Evolutionary conservation across 1,140 invertebrate species (phyloP), one percentile per base, ranked within the genome.

Genomic region (Ceratina australensis): DNA sequence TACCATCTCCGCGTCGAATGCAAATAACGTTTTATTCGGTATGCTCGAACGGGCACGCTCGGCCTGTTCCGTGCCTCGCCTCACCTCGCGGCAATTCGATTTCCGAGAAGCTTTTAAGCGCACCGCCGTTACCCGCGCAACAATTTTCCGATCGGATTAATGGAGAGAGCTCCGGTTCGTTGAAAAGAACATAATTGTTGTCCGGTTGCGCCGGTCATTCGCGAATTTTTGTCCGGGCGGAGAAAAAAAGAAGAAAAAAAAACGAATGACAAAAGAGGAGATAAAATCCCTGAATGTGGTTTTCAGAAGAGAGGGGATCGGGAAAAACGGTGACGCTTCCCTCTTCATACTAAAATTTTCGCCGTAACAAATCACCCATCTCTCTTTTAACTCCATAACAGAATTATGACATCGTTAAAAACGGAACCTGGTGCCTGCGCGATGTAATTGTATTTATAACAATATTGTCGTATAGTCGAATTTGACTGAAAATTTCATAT

Each of bases 111-210:
- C 61, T 74, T 74, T 56, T 56, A 56, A 73, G 72, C 49, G 49
- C 28, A 2, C 42, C 49, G 18, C 66, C 66, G 33, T 68, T 68
- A 22, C 13, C 42, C 26, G 2, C 16, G 24, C 65, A 60, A 69
- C 65, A 76, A 76, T 69, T 76, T 69, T 52, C 73, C 56, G 73
- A 75, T 75, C 61, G 61, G 22, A 74, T 74, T 66, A 66, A 74
- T 66, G 18, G 52, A 22, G 26, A 18, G 26, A 24, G 13, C 33
- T 28, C 33, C 18, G 63, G 26, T 49, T 26, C 28, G 33, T 33
- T 28, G 18, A 24, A 16, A 28, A 8, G 72, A 67, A 59, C 57
- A 67, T 74, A 65, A 73, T 42, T 42, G 33, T 73, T 52, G 60
- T 22, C 20, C 47, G 59, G 13, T 50, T 22, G 28, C 16, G 15